Conservation (phyloP, 2,888 invertebrate genomes). For the Aspidiotus destructor region DNA sequence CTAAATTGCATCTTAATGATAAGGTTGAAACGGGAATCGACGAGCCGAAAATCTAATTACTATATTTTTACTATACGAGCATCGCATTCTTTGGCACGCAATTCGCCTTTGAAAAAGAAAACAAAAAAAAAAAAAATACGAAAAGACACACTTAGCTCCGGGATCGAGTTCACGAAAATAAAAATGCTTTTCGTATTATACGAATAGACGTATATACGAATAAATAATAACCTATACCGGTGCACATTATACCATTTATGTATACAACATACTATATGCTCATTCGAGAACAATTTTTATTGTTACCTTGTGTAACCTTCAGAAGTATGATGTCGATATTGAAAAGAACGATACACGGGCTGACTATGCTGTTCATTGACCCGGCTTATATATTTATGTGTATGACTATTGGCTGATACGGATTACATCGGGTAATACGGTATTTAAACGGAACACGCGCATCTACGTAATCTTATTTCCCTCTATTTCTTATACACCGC, state of each 20-base stretch:
- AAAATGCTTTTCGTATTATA: neutral
- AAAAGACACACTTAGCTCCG: neutral
- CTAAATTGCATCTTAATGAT: too few relatives aligned
- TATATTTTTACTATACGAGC: too few relatives aligned
- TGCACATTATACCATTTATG: neutral
- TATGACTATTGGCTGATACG: constrained; percentile 24
- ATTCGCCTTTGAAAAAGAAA: too few relatives aligned
- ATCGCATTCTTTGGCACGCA: too few relatives aligned
- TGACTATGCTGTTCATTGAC: constrained; percentile 28
- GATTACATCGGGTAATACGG: constrained; percentile 16
- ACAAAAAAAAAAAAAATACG: too few relatives aligned
- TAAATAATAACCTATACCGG: neutral
- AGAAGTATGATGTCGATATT: constrained; percentile 28
- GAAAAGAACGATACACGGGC: constrained; percentile 19
- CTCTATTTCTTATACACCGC: too few relatives aligned
- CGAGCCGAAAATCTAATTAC: too few relatives aligned
- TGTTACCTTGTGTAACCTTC: constrained; percentile 31
- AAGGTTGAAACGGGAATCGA: too few relatives aligned
- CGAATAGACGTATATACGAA: neutral
- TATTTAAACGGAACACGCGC: constrained; percentile 15
- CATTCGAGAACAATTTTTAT: constrained; percentile 5
- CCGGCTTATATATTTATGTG: constrained; percentile 18
- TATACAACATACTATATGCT: neutral
- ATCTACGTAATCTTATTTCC: too few relatives aligned
- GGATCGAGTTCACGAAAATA: neutral